A percentile compares a stretch with the other conserved stretches of the same genome.
These are phyloP conservation scores for Leptogaster cylindrica DNA, from an alignment of 2,888 invertebrate species.

Conservation along the genomic window DNA sequence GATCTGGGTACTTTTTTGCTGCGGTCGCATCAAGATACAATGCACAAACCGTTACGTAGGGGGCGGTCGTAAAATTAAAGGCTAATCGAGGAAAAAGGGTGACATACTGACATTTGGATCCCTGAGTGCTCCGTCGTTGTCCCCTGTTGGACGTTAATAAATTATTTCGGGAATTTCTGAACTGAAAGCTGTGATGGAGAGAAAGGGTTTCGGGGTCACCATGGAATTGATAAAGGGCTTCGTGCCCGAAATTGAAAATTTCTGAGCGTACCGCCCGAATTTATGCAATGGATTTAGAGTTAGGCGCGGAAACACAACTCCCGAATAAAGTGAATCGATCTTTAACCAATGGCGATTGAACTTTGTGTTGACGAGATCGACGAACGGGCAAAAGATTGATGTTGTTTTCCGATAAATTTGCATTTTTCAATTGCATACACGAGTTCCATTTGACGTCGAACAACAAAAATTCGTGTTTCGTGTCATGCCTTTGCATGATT, in stretches of 20 bases:
- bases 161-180: constrained; percentile 39
- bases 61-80: constrained; percentile 39
- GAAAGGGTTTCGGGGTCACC: constrained; percentile 21
- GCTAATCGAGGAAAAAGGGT: constrained; percentile 43
- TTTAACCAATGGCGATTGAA: too few species aligned
- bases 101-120: constrained; percentile 41
- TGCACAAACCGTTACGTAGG: not conserved
- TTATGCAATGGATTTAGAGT: not conserved
- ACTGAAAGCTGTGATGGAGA: not conserved
- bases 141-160: constrained; percentile 40
- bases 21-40: not conserved
- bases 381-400: too few species aligned
- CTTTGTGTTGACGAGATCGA: too few species aligned
- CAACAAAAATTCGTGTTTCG: too few species aligned
- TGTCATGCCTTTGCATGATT: too few species aligned
- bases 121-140: constrained; percentile 42
- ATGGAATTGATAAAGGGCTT: constrained; percentile 34
- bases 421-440: too few species aligned
- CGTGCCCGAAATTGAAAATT: constrained; percentile 39
- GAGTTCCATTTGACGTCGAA: too few species aligned
- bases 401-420: too few species aligned
- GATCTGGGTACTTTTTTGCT: not conserved
- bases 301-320: too few species aligned
- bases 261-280: not conserved
- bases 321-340: too few species aligned